Evolutionary conservation across 2,888 invertebrate species (phyloP).

Genomic region (Eristalis arbustorum): DNA sequence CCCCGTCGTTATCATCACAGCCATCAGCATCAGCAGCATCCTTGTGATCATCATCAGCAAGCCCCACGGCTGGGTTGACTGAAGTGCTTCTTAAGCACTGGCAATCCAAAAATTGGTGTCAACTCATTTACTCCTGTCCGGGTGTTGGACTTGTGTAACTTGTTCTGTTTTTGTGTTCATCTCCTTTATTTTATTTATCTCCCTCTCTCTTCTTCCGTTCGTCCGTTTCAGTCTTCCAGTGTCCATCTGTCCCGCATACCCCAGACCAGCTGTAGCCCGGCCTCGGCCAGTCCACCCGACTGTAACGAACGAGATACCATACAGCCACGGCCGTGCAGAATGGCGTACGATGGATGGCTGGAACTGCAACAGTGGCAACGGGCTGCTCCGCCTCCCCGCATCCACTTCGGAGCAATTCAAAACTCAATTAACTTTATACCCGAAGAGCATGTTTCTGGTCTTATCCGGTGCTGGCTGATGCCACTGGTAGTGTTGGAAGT

Average conservation of each 20-base stretch:
- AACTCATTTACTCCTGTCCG: slow-evolving; percentile 64
- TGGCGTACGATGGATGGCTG: slow-evolving; percentile 14
- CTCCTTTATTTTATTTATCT: neutral
- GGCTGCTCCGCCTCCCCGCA: neutral
- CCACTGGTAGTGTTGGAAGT: neutral
- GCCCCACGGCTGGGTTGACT: slow-evolving; percentile 15
- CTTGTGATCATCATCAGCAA: neutral
- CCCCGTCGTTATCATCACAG: slow-evolving; percentile 38
- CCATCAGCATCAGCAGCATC: slow-evolving; percentile 16
- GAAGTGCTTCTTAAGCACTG: slow-evolving; percentile 59
- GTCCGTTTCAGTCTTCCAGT: slow-evolving; percentile 9
- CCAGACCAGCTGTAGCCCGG: neutral
- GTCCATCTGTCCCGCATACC: slow-evolving; percentile 40
- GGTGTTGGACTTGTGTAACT: slow-evolving; percentile 46
- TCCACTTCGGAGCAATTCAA: slow-evolving; percentile 61
- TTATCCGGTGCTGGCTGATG: slow-evolving; percentile 36
- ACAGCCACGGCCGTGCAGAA: neutral
- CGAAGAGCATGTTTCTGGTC: slow-evolving; percentile 65
- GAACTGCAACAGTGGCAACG: slow-evolving; percentile 32
- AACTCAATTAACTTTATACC: slow-evolving; percentile 71
- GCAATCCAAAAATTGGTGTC: slow-evolving; percentile 66
- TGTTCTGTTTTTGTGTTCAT: slow-evolving; percentile 15
- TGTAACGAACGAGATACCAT: neutral
- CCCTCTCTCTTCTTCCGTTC: slow-evolving; percentile 9
- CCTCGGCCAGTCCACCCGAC: neutral